phyloP scores from a whole-genome alignment of 92 coral and sea anemone species.

The Actinernus sp. region DNA sequence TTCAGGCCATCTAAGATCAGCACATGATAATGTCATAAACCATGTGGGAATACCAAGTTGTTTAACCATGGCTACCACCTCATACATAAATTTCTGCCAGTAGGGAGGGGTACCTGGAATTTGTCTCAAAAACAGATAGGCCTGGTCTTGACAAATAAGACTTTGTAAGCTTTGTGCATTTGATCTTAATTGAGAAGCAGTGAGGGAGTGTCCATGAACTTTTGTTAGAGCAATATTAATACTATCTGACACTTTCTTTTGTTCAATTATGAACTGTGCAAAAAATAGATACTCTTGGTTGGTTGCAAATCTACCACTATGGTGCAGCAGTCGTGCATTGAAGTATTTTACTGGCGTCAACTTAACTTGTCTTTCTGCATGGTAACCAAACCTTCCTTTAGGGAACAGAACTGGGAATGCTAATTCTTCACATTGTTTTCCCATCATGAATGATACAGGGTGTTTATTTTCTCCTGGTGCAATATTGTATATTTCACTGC shows the following conservation, averaged over 20 bases:
- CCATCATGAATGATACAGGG: conserved; percentile 57
- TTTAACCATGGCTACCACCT: conserved; percentile 39
- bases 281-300: conserved; percentile 55
- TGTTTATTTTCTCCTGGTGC: conserved; percentile 67
- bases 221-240: conserved; percentile 52
- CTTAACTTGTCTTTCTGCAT: conserved; percentile 33
- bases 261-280: conserved; percentile 76
- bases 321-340: conserved; percentile 17
- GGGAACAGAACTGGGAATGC: conserved; percentile 74
- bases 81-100: conserved; percentile 44
- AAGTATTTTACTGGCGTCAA: conserved; percentile 30
- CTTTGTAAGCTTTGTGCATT: conserved; percentile 61
- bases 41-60: conserved; percentile 60
- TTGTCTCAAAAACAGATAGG: conserved; percentile 45
- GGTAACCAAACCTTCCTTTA: conserved; percentile 62
- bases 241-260: conserved; percentile 13
- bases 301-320: conserved; percentile 53
- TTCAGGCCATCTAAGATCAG: conserved; percentile 69
- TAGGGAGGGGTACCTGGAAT: conserved; percentile 76
- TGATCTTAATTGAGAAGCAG: conserved; percentile 57
- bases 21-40: conserved; percentile 78
- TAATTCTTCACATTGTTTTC: conserved; percentile 60
- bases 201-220: conserved; percentile 40
- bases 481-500: conserved; percentile 51
- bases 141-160: conserved; percentile 42